These are phyloP conservation scores for Plecotus auritus DNA, from an alignment of 2,113 vertebrate genomes.

Conservation along the genomic window DNA sequence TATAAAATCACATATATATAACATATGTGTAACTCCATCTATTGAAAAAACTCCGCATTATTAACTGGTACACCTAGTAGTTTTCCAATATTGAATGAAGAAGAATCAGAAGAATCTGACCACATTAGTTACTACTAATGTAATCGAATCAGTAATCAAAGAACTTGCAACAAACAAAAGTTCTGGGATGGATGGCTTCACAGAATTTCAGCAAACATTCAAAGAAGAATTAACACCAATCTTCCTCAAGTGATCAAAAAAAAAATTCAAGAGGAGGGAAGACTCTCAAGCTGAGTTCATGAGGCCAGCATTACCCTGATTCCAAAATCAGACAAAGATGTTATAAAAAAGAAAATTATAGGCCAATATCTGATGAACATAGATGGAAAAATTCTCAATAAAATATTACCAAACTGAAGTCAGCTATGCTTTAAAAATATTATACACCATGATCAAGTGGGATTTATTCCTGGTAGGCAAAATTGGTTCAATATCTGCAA, in stretches of 20 bases:
- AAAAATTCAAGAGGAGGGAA: neutral
- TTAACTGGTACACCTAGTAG: too few species aligned
- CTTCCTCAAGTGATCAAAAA: neutral
- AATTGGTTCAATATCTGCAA: neutral
- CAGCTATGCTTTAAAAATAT: neutral
- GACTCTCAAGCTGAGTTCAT: neutral
- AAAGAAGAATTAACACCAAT: neutral
- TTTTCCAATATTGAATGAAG: neutral
- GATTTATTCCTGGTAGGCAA: neutral
- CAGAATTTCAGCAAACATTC: neutral
- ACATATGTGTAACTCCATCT: too few species aligned
- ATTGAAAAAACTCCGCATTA: too few species aligned
- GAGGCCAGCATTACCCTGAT: neutral
- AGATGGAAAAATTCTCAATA: neutral
- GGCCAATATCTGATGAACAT: neutral
- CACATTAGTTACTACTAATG: neutral
- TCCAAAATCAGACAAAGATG: neutral
- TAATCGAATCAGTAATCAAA: neutral
- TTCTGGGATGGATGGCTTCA: neutral
- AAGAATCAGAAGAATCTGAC: neutral
- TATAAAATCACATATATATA: too few species aligned
- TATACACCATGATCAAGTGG: neutral
- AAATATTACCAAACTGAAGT: neutral
- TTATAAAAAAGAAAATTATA: neutral
- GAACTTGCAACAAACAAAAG: neutral